Evolutionary conservation across 2,888 invertebrate genomes (phyloP), one percentile per base, ranked within the genome.

Genomic region (Leptinotarsa rubiginosa): DNA sequence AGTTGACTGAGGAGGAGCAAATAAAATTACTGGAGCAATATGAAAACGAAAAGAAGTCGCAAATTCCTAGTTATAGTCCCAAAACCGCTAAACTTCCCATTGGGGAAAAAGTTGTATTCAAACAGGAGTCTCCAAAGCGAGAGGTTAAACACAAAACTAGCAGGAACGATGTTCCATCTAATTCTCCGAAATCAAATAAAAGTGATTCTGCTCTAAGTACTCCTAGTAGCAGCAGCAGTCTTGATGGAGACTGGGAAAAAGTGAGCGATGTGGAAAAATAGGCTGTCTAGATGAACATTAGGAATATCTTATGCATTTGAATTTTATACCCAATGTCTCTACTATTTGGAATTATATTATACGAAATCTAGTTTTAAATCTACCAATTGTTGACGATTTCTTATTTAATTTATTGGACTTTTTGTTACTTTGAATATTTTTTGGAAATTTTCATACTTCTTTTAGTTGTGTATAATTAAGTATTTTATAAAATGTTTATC

Each of bases 1-100:
- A 93, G 86, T 87, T 93, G 71, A 91, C 93, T 4, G 93, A 93
- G 86, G 93, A 93, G 87, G 92, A 93, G 83, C 93, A 93, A 85
- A 93, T 89, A 4, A 87, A 92, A 81, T 88, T 93, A 70, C 87
- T 93, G 82, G 91, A 92, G 83, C 91, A 93, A 83, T 93, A 93
- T 85, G 93, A 93, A 85, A 90, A 89, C 75, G 93, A 93, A 86
- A 91, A 76, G 70, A 83, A 81, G 75, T 82, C 80, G 73, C 78
- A 76, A 74, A 84, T 79, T 75, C 77, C 74, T 5, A 13, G 22
- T 22, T 18, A 15, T 68, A 75, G 65, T 65, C 64, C 68, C 67
- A 75, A 73, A 68, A 74, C 76, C 78, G 82, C 75, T 77, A 81
- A 81, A 77, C 76, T 81, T 75, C 79, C 79, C 50, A 69, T 75